A percentile compares a stretch with the other conserved stretches of the same genome.
These are phyloP conservation scores for Corvus hawaiiensis DNA, from an alignment of 2,113 vertebrate genomes.

Conservation along the genomic window DNA sequence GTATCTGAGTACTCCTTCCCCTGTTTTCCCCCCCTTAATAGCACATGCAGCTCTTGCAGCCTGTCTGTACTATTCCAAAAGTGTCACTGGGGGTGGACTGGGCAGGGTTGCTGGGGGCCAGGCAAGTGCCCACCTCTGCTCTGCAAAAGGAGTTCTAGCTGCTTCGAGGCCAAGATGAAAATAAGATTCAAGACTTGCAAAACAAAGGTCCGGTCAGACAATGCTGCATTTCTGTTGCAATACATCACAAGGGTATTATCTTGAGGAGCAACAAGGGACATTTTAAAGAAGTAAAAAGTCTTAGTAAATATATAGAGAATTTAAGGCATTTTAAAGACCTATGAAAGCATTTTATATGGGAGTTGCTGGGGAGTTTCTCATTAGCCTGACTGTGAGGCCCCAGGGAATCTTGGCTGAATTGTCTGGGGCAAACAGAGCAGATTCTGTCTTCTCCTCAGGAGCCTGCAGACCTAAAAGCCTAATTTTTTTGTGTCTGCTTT, in stretches of 20 bases:
- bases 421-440: conserved; percentile 65
- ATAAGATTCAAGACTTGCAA: background rate
- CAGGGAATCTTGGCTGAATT: conserved; percentile 55
- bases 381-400: conserved; percentile 61
- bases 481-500: background rate
- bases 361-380: conserved; percentile 70
- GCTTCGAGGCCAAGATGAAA: background rate
- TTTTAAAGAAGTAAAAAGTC: conserved; percentile 66
- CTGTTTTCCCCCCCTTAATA: background rate
- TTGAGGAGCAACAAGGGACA: conserved; percentile 56
- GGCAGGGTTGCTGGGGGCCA: background rate
- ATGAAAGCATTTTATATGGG: conserved; percentile 63
- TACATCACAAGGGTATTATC: conserved; percentile 28
- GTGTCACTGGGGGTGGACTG: background rate
- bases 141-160: background rate
- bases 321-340: conserved; percentile 76
- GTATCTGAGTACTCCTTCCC: background rate
- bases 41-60: background rate
- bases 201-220: background rate
- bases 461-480: conserved; percentile 56
- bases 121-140: background rate
- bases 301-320: conserved; percentile 72
- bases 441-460: conserved; percentile 34
- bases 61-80: accelerated
- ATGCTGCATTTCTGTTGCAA: conserved; percentile 17